phyloP scores from a whole-genome alignment of 2,888 invertebrate genomes.

The Scelioninae gen. 1 region DNA sequence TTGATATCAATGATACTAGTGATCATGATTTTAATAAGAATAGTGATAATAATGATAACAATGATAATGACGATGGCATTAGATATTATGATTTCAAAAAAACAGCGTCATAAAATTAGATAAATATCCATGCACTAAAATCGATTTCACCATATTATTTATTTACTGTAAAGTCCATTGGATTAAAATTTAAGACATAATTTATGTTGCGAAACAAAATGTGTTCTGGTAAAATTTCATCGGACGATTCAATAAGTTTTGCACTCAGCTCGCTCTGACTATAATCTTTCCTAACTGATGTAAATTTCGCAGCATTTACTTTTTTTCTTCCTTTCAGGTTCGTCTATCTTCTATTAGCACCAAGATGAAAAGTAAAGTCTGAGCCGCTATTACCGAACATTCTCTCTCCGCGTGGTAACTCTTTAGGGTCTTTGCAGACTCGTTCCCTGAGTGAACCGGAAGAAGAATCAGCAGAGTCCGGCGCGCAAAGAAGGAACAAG shows the following conservation, averaged over 20 bases:
- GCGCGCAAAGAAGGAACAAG: slow-evolving; percentile 50
- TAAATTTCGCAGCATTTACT: slow-evolving; percentile 63
- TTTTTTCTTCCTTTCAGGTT: slow-evolving; percentile 55
- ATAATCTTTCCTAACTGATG: slow-evolving; percentile 59
- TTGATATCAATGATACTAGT: too few species aligned
- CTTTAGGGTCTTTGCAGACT: slow-evolving; percentile 68
- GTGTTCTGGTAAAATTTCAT: slow-evolving; percentile 10
- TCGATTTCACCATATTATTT: not conserved
- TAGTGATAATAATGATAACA: too few species aligned
- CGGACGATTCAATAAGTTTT: slow-evolving; percentile 48
- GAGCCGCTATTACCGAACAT: slow-evolving; percentile 65
- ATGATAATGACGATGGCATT: too few species aligned
- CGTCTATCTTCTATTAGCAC: slow-evolving; percentile 66
- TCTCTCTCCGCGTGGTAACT: slow-evolving; percentile 58
- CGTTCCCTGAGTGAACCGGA: slow-evolving; percentile 58
- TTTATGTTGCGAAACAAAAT: slow-evolving; percentile 15
- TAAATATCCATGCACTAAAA: not conserved
- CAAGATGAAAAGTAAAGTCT: slow-evolving; percentile 69
- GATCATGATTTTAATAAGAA: too few species aligned
- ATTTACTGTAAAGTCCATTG: not conserved
- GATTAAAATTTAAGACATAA: not conserved
- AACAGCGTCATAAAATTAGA: not conserved
- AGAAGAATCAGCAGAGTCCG: slow-evolving; percentile 58
- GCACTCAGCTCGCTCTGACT: slow-evolving; percentile 22
- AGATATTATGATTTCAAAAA: too few species aligned